Evolutionary conservation across 2,888 invertebrate genomes (phyloP), one percentile per base, ranked within the genome.

Genomic region (Nemapogon koenigi): DNA sequence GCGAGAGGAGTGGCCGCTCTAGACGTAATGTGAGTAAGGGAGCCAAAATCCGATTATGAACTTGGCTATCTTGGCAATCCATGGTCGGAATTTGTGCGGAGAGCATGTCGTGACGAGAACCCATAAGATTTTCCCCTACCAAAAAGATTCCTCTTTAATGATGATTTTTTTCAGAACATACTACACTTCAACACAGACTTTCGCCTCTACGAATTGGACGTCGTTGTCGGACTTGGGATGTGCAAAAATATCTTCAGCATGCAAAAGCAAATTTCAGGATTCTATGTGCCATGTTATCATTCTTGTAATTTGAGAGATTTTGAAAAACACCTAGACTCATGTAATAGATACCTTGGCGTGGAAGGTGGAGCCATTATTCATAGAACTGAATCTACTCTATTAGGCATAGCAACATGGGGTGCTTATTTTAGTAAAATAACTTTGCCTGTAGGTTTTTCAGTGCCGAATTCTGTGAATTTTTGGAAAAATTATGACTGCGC

Each of bases 321-420:
- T 14, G 3, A 40, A 1, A 31, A 25, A 1, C 39, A 44, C 0
- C 35, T 41, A 1, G 3, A 18, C 0, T 42, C 39, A 4, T 69
- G 69, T 31, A 6, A 19, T 0, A 46, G 42, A 1, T 65, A 62
- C 32, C 62, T 56, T 13, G 69, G 64, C 0, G 62, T 59, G 0
- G 60, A 63, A 38, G 71, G 71, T 0, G 62, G 54, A 0, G 67
- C 63, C 0, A 35, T 72, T 1, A 14, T 58, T 3, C 52, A 66
- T 22, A 35, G 19, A 0, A 45, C 40, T 7, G 51, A 38, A 1
- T 48, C 52, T 0, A 48, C 48, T 40, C 37, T 72, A 15, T 36
- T 70, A 0, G 72, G 71, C 1, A 32, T 72, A 2, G 61, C 64
- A 0, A 67, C 64, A 0, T 72, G 72, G 72, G 66, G 64, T 0